A percentile compares a stretch with the other conserved stretches of the same genome.
These are phyloP conservation scores for Hemitrygon akajei DNA, from an alignment of 2,797 vertebrate species.

Conservation along the genomic window DNA sequence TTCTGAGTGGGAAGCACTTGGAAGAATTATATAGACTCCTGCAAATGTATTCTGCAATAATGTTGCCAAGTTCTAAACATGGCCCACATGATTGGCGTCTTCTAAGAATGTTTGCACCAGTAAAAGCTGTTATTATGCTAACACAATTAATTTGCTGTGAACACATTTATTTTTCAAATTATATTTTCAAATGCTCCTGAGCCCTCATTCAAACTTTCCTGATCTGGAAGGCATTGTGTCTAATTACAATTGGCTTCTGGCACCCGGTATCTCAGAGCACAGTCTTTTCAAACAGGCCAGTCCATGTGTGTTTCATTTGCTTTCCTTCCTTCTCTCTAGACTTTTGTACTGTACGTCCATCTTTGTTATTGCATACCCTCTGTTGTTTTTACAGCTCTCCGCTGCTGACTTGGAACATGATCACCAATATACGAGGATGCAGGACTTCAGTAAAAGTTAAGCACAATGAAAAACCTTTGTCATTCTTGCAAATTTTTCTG, in stretches of 20 bases:
- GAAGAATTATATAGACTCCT: not conserved
- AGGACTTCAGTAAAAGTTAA: not conserved
- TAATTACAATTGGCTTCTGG: not conserved
- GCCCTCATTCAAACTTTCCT: not conserved
- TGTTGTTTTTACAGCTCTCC: not conserved
- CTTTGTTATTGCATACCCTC: not conserved
- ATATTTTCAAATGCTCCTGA: not conserved
- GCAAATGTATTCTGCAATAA: not conserved
- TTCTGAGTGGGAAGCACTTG: not conserved
- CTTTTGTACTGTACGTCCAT: not conserved
- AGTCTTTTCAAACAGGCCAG: too few species aligned
- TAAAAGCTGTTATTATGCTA: constrained; percentile 1
- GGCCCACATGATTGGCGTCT: constrained; percentile 13
- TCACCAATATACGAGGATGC: not conserved
- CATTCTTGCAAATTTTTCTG: too few species aligned
- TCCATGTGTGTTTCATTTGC: not conserved
- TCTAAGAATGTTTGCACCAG: not conserved
- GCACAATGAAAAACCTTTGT: not conserved
- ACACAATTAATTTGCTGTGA: not conserved
- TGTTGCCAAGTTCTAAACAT: not conserved
- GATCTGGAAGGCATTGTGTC: not conserved
- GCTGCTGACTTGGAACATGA: not conserved
- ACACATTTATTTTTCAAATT: not conserved
- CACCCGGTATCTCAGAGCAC: not conserved
- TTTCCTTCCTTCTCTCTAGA: not conserved